Evolutionary conservation across 2,888 invertebrate species (phyloP).

Genomic region (Octodonta nipae): DNA sequence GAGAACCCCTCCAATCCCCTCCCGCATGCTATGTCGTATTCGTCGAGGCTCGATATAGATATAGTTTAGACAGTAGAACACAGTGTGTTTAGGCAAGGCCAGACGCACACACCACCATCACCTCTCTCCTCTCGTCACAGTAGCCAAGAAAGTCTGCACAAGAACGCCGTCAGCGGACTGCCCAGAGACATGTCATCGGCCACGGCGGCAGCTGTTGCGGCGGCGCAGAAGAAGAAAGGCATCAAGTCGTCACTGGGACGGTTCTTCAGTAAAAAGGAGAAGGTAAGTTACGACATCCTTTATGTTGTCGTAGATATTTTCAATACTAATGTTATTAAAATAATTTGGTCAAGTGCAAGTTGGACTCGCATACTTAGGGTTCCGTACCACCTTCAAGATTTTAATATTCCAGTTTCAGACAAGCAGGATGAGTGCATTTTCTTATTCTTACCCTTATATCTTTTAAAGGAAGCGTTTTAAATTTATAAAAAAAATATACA

Average conservation of each 20-base stretch:
- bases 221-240: constrained; percentile 82
- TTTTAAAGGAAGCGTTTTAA: no score
- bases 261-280: constrained; percentile 97
- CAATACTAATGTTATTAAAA: no score
- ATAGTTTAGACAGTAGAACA: constrained; percentile 35
- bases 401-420: no score
- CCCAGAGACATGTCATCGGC: constrained; percentile 33
- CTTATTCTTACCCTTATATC: no score
- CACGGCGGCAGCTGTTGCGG: constrained; percentile 49
- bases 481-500: no score
- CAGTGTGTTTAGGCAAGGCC: constrained; percentile 39
- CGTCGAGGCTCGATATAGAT: constrained; percentile 14
- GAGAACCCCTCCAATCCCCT: not conserved
- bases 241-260: constrained; percentile 92
- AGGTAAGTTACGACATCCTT: no score
- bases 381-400: no score
- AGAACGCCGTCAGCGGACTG: constrained; percentile 36
- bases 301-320: no score
- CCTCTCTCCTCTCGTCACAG: constrained; percentile 69
- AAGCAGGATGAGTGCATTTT: no score
- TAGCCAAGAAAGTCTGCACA: constrained; percentile 79
- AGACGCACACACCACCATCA: constrained; percentile 54
- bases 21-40: not conserved
- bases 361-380: no score
- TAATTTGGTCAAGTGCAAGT: no score